A percentile compares a stretch with the other conserved stretches of the same genome.
Conservation (phyloP, 2,113 vertebrate genomes). For the Alces alces region DNA sequence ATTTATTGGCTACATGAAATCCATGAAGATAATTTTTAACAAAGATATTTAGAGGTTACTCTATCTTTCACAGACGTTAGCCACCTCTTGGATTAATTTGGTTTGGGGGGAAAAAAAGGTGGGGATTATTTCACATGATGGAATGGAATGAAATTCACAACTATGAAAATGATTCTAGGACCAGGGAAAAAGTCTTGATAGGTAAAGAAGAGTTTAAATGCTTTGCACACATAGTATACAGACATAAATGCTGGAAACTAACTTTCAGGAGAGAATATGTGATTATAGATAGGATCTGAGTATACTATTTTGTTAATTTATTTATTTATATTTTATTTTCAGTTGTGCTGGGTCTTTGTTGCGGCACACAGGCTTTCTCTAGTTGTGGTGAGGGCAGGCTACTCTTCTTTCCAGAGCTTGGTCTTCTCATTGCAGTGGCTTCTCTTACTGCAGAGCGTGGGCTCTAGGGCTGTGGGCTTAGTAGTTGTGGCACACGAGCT, state of each 20-base stretch:
- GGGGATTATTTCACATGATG: background rate
- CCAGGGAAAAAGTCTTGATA: background rate
- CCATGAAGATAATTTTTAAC: background rate
- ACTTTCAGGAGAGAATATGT: constrained; percentile 10
- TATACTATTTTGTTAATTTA: background rate
- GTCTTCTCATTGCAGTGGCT: background rate
- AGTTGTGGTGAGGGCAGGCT: background rate
- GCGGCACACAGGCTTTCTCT: background rate
- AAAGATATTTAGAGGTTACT: background rate
- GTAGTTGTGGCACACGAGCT: background rate
- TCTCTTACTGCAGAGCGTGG: fast-evolving
- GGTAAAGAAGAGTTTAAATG: background rate
- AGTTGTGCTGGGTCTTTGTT: background rate
- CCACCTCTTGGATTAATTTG: background rate
- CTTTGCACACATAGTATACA: background rate
- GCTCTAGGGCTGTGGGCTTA: background rate
- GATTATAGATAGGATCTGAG: constrained; percentile 42
- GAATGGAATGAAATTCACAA: background rate
- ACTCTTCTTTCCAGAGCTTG: background rate
- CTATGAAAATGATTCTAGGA: constrained; percentile 7
- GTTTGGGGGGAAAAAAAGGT: background rate
- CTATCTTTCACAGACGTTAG: background rate
- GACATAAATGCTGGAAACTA: background rate
- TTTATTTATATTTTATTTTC: background rate
- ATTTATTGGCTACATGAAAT: background rate